Evolutionary conservation across 2,797 vertebrate genomes (phyloP).

Genomic region (Sebastes iracundus): DNA sequence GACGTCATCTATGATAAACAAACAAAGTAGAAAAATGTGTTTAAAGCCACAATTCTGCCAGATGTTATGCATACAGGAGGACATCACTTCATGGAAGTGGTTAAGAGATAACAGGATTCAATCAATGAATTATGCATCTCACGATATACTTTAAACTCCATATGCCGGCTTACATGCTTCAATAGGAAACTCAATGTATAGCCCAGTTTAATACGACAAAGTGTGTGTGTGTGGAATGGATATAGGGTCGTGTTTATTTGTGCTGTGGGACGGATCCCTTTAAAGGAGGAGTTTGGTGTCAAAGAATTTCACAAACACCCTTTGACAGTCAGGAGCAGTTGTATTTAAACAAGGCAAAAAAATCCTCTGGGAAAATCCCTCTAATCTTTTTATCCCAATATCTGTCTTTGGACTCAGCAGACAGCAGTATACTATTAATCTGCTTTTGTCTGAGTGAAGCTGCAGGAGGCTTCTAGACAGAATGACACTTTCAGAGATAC

Average conservation of each 20-base stretch:
- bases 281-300: slow-evolving; percentile 68
- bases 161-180: not conserved
- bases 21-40: not conserved
- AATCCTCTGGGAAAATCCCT: slow-evolving; percentile 75
- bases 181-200: not conserved
- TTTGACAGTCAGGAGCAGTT: slow-evolving; percentile 76
- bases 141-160: slow-evolving; percentile 15
- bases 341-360: slow-evolving; percentile 78
- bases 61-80: not conserved
- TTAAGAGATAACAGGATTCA: not conserved
- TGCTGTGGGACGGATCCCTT: slow-evolving; percentile 49
- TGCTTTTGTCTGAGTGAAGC: slow-evolving; percentile 70
- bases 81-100: not conserved
- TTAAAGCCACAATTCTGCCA: not conserved
- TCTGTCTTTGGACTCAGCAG: slow-evolving; percentile 74
- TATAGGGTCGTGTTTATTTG: slow-evolving; percentile 51
- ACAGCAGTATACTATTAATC: slow-evolving; percentile 75
- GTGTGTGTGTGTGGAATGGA: not conserved
- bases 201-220: slow-evolving; percentile 1
- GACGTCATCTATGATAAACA: not conserved
- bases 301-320: slow-evolving; percentile 73
- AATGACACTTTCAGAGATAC: slow-evolving; percentile 65
- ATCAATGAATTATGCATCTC: slow-evolving; percentile 17
- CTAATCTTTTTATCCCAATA: slow-evolving; percentile 82
- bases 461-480: slow-evolving; percentile 59